A percentile compares a stretch with the other conserved stretches of the same genome.
Conservation (phyloP, 2,888 invertebrate species). For the Cloeon dipterum region DNA sequence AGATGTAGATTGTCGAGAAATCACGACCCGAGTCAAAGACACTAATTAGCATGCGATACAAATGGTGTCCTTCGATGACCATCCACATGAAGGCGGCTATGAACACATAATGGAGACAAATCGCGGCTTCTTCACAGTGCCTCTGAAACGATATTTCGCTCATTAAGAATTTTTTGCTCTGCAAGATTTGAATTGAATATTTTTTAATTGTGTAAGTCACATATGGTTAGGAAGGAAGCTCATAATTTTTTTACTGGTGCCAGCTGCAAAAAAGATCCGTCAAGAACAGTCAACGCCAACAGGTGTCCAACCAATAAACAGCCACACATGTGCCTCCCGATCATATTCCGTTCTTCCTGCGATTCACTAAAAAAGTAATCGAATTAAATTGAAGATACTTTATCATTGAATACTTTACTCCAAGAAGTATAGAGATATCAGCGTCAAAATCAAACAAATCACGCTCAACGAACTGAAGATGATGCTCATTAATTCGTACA, state of each 20-base stretch:
- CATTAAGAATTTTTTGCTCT: no score
- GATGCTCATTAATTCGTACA: constrained; percentile 11
- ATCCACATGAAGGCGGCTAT: constrained; percentile 25
- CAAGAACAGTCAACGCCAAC: constrained; percentile 16
- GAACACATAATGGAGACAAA: constrained; percentile 21
- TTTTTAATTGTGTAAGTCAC: no score
- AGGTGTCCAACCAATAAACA: constrained; percentile 24
- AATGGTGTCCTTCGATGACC: constrained; percentile 24
- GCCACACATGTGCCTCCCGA: constrained; percentile 27
- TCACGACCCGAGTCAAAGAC: constrained; percentile 22
- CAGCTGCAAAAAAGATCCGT: constrained; percentile 8
- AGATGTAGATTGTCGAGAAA: constrained; percentile 17
- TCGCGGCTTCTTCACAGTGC: constrained; percentile 19
- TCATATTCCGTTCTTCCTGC: constrained; percentile 20
- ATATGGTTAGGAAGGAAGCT: background rate
- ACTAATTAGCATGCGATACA: constrained; percentile 22
- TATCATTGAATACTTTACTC: no score
- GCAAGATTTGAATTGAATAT: no score
- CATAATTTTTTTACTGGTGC: constrained; percentile 8
- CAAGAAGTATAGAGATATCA: constrained; percentile 14
- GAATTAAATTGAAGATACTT: no score
- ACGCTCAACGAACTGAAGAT: constrained; percentile 8
- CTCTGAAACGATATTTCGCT: constrained; percentile 6
- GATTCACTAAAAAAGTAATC: constrained; percentile 1
- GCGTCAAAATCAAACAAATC: constrained; percentile 8